Evolutionary conservation across 2,888 invertebrate species (phyloP).

Genomic region (Cephonodes hylas): DNA sequence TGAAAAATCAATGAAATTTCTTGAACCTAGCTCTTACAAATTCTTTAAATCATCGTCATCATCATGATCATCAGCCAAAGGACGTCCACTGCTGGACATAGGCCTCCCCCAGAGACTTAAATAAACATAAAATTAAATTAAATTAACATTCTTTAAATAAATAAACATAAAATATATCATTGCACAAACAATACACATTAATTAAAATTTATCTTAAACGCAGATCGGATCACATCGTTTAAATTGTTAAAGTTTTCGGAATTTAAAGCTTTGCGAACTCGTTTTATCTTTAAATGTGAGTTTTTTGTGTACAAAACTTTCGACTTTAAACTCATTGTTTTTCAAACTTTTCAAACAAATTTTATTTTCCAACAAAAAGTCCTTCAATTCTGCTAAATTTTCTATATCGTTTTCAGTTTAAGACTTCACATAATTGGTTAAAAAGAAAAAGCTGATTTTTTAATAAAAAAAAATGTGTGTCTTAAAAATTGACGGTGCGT

Average conservation of each 20-base stretch:
- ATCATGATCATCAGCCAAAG: too few relatives aligned
- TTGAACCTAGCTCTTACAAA: too few relatives aligned
- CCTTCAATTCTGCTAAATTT: neutral
- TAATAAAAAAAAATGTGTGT: neutral
- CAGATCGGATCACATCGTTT: neutral
- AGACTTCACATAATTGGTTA: neutral
- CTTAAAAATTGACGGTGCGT: neutral
- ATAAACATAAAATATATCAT: too few relatives aligned
- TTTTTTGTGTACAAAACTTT: neutral
- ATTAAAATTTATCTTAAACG: neutral
- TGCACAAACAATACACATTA: neutral
- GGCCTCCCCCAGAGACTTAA: too few relatives aligned
- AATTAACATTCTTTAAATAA: too few relatives aligned
- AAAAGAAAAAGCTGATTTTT: neutral
- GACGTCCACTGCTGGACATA: too few relatives aligned
- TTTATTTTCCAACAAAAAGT: neutral
- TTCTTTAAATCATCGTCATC: too few relatives aligned
- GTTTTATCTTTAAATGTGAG: neutral
- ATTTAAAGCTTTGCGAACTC: neutral
- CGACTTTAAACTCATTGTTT: neutral
- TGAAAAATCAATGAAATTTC: too few relatives aligned
- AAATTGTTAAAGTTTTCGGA: neutral
- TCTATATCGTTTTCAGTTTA: neutral
- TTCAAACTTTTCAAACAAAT: neutral
- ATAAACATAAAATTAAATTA: too few relatives aligned